A percentile compares a stretch with the other conserved stretches of the same genome.
These are phyloP conservation scores for Telmatochromis bifrenatus DNA, from an alignment of 2,113 vertebrate genomes.

Conservation along the genomic window DNA sequence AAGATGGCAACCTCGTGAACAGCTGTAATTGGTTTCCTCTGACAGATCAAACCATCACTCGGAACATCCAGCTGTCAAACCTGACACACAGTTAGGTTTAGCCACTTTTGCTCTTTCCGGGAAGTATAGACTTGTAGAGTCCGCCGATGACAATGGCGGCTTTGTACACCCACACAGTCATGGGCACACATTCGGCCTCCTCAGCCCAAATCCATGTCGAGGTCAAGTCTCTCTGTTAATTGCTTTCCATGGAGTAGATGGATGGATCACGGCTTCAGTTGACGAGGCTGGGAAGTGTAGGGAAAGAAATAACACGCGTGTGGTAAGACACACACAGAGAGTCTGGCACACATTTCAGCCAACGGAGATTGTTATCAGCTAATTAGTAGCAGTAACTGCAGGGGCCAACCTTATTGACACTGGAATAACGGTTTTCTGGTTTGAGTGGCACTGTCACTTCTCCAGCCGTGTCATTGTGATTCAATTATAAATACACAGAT, in stretches of 20 bases:
- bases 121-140: background rate
- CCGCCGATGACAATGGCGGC: conserved; percentile 4
- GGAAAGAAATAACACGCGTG: background rate
- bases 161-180: conserved; percentile 13
- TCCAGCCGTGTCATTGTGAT: background rate
- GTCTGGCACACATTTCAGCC: background rate
- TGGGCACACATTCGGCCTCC: conserved; percentile 5
- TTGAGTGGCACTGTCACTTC: conserved; percentile 34
- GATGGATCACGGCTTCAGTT: conserved; percentile 35
- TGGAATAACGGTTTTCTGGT: conserved; percentile 31
- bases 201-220: conserved; percentile 26
- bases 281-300: conserved; percentile 10
- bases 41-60: background rate
- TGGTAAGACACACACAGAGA: background rate
- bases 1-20: background rate
- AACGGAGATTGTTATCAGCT: conserved; percentile 41
- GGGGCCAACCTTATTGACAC: conserved; percentile 42
- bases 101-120: background rate
- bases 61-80: background rate
- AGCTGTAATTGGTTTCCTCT: background rate
- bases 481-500: conserved; percentile 29
- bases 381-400: conserved; percentile 49
- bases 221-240: conserved; percentile 63
- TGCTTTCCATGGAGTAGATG: conserved; percentile 47
- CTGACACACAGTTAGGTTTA: background rate